Base-by-base conservation (phyloP, 1,140 invertebrate genomes). In the Heliothis virescens region DNA sequence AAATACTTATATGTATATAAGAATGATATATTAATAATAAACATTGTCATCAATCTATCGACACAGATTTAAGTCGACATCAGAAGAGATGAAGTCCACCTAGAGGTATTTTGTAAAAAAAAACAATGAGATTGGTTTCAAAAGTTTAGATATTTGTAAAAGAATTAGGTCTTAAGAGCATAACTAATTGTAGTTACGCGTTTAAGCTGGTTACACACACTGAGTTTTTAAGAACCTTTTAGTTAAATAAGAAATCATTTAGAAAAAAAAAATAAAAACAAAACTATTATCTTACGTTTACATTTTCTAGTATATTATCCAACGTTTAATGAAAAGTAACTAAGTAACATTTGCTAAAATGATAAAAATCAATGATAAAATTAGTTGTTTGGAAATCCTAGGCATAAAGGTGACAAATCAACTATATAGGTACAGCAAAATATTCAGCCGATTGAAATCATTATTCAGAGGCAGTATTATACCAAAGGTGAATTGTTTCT, bases 71-170 rank as follows among this genome's bases (percentile, higher is more conserved):
- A 53, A 57, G 65, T 71, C 47, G n/a, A 73, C 48, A 79, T 26
- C 69, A 52, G 69, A 34, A 41, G 59, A 78, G 75, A 57, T 67
- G 13, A 79, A 79, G 79, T 82, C 83, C 83, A 85, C 76, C 77
- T 82, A 81, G 79, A 63, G 48, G 75, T 82, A 82, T 81, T 82
- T 81, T 85, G 67, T 81, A 80, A 80, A 75, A 76, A 80, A 82
- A 71, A 50, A 65, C 69, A 72, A 74, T 47, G 18, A 67, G 71
- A 69, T 69, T 79, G 67, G 34, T 78, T 76, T 79, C 67, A 50
- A 83, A 63, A 73, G 34, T 65, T 65, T 83, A 80, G 77, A 73
- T 67, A 76, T 80, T 77, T 78, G 50, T 79, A 77, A 80, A 78
- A 74, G 7, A 21, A 65, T 77, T 79, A 79, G 77, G 41, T 63